Percentiles rank a stretch among this genome's conserved stretches.
These are phyloP conservation scores for Sinotaia quadrata DNA, from an alignment of 2,888 invertebrate genomes.

Conservation along the genomic window DNA sequence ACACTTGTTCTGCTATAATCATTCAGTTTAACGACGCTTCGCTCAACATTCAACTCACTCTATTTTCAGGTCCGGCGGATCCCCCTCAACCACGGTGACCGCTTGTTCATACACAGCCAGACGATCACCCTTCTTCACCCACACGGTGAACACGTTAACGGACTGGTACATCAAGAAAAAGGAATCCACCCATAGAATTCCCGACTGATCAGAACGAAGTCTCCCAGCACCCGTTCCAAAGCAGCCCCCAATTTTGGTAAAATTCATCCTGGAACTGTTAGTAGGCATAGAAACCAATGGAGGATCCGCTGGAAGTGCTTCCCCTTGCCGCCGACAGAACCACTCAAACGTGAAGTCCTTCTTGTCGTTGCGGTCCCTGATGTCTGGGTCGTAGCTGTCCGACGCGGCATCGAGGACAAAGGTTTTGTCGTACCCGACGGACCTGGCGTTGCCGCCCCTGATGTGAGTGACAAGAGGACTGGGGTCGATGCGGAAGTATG, in stretches of 20 bases:
- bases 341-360: slow-evolving; percentile 42
- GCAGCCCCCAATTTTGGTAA: slow-evolving; percentile 38
- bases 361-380: slow-evolving; percentile 23
- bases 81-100: slow-evolving; percentile 46
- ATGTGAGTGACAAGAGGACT: slow-evolving; percentile 44
- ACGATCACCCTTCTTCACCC: slow-evolving; percentile 37
- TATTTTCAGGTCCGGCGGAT: slow-evolving; percentile 43
- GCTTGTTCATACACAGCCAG: slow-evolving; percentile 41
- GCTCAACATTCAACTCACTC: slow-evolving; percentile 48
- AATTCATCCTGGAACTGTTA: slow-evolving; percentile 29
- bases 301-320: slow-evolving; percentile 30
- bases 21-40: too few relatives aligned
- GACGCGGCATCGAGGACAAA: slow-evolving; percentile 43
- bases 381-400: slow-evolving; percentile 50
- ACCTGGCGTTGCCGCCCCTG: slow-evolving; percentile 44
- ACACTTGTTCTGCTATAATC: too few relatives aligned
- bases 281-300: slow-evolving; percentile 36
- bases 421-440: slow-evolving; percentile 43
- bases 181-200: slow-evolving; percentile 35
- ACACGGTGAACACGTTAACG: slow-evolving; percentile 44
- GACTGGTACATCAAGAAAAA: slow-evolving; percentile 40
- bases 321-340: slow-evolving; percentile 44
- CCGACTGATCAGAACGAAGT: slow-evolving; percentile 28
- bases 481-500: slow-evolving; percentile 43
- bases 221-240: slow-evolving; percentile 50